Base-by-base conservation (phyloP, 2,888 invertebrate genomes). In the Drosophila colorata region DNA sequence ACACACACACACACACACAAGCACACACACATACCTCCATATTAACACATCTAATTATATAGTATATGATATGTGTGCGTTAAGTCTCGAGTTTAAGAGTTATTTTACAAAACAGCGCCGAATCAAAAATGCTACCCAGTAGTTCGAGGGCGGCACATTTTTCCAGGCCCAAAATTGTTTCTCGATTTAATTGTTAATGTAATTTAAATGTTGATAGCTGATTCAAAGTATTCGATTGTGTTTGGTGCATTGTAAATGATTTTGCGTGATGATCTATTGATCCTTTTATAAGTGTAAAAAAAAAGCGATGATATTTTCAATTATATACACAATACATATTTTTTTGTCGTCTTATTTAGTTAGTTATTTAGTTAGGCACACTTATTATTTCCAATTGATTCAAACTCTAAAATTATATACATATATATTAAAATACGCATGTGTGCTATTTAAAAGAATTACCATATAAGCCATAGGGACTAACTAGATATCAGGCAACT, bases 311-410 rank as follows among this genome's bases (percentile, higher is more conserved):
- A 33, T 33, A 20, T 37, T n/a, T 48, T 53, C 49, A 59, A 55
- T 25, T 38, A 20, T 57, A 37, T 14, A 43, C 25, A 67, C 4
- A 56, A 48, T 5, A 33, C 18, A 43, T 1, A 44, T 40, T 41
- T 67, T 60, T 49, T 59, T 38, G 37, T 55, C 65, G 23, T 35
- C 43, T 63, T 37, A 63, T 61, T 73, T 63, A 79, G 61, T 67
- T 71, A 78, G 61, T 67, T 58, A 63, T 56, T 49, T 73, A 70
- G 77, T 69, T 78, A 85, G 86, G 67, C 64, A 67, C 71, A 64
- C 69, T 70, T 55, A 82, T 51, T 61, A 83, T 86, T 84, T 88
- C 83, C 88, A 88, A 82, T 72, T 68, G 35, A 64, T 64, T 55
- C 52, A 72, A 66, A 31, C 41, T 57, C 28, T 41, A 49, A 38